Base-by-base conservation (phyloP, 2,113 vertebrate genomes). In the Okapia johnstoni region DNA sequence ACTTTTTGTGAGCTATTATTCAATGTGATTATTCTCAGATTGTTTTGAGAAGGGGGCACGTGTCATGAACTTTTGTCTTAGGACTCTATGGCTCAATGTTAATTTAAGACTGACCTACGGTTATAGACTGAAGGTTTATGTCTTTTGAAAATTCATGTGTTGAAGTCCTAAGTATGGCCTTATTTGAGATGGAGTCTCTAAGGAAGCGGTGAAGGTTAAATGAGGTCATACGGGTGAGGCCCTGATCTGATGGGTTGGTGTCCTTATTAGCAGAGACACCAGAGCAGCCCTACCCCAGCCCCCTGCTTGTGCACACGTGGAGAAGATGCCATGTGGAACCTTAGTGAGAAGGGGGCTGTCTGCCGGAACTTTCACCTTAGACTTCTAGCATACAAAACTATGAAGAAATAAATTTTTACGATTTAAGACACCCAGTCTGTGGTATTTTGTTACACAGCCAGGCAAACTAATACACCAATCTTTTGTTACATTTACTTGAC, bases 1-100 rank as follows among this genome's bases (percentile, higher is more conserved):
- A 55, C 43, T 94, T 92, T 89, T 85, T 58, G 81, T 88, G n/a
- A 77, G 90, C 86, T 61, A 0, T 77, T 80, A 10, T 46, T 94
- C 43, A 19, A 1, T 83, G 12, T 11, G 30, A 30, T 77, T 90
- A 33, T 61, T 66, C 60, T 93, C 61, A 52, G 36, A 33, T 77
- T 46, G 46, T 85, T 33, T 46, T 61, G 61, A 85, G 43, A 81
- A 80, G 43, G 48, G 7, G 19, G 17, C 52, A 17, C 36, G 28
- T 7, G 1, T 54, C 40, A 48, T 85, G 76, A 23, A 30, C 14
- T 57, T 81, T 83, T 94, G 76, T 61, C 30, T 52, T 80, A 43
- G 86, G 10, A 66, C 6, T 46, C 55, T 40, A 61, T 43, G 36
- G 23, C 54, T 88, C 40, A 40, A 4, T 1, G 0, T 55, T 57